These are phyloP conservation scores for Puntigrus tetrazona DNA, from an alignment of 2,113 vertebrate species.

Conservation along the genomic window DNA sequence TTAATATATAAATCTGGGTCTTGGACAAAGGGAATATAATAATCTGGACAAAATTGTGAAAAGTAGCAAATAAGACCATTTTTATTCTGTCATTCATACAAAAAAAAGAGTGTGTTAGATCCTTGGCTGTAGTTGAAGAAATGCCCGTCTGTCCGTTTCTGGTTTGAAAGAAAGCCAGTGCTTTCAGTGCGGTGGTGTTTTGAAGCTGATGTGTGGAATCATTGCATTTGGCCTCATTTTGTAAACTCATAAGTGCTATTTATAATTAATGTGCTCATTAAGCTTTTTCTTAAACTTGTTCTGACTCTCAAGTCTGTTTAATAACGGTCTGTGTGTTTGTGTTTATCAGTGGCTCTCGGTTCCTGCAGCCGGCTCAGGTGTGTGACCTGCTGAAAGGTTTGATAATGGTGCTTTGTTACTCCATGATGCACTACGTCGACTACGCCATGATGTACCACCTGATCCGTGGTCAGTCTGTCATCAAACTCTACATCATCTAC, in stretches of 20 bases:
- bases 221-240: neutral
- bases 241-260: neutral
- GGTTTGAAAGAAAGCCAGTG: constrained; percentile 1
- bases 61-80: neutral
- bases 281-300: neutral
- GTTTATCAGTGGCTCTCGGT: constrained; percentile 83
- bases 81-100: neutral
- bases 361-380: constrained; percentile 96
- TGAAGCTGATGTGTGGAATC: neutral
- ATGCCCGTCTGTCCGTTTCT: neutral
- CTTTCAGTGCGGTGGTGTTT: neutral
- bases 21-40: neutral
- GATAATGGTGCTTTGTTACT: constrained; percentile 92
- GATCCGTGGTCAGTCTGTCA: constrained; percentile 96
- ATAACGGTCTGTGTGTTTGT: neutral
- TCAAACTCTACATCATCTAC: constrained; percentile 99
- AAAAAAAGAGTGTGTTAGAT: neutral
- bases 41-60: neutral
- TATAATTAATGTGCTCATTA: neutral
- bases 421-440: constrained; percentile 98
- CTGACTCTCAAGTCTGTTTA: neutral
- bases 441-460: constrained; percentile 99
- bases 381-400: constrained; percentile 96
- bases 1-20: neutral
- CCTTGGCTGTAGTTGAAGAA: constrained; percentile 1